phyloP scores from a whole-genome alignment of 2,797 vertebrate species.

The Sebastes cheni region DNA sequence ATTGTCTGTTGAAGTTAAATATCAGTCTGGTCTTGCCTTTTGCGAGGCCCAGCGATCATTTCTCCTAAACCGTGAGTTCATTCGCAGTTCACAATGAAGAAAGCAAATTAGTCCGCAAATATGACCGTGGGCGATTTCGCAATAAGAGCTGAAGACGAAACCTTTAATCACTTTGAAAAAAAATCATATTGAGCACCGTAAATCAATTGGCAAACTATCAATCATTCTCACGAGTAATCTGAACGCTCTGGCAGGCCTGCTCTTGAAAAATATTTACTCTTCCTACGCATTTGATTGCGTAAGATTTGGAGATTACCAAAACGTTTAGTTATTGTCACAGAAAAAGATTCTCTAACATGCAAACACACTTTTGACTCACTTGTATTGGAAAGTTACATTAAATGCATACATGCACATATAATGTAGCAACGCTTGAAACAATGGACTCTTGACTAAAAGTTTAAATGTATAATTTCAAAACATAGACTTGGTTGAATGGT shows the following conservation, averaged over 20 bases:
- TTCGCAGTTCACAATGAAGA: slow-evolving; percentile 47
- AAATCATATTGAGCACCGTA: slow-evolving; percentile 64
- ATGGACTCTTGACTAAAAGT: neutral
- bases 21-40: slow-evolving; percentile 66
- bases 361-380: neutral
- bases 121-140: slow-evolving; percentile 53
- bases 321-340: slow-evolving; percentile 45
- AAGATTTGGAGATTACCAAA: slow-evolving; percentile 53
- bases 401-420: neutral
- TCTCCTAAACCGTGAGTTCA: slow-evolving; percentile 59
- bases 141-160: slow-evolving; percentile 58
- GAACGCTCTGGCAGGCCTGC: slow-evolving; percentile 53
- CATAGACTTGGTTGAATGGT: neutral
- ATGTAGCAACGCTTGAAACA: neutral
- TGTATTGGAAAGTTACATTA: neutral
- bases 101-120: slow-evolving; percentile 41
- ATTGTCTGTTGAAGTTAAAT: slow-evolving; percentile 63
- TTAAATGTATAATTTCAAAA: neutral
- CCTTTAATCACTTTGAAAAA: slow-evolving; percentile 67
- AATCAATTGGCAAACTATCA: slow-evolving; percentile 72
- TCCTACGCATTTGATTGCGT: slow-evolving; percentile 54
- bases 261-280: slow-evolving; percentile 66
- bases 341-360: slow-evolving; percentile 22
- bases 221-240: slow-evolving; percentile 59
- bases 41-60: slow-evolving; percentile 31